These are phyloP conservation scores for Chionodraco myersi DNA, from an alignment of 2,113 vertebrate genomes.

Conservation along the genomic window DNA sequence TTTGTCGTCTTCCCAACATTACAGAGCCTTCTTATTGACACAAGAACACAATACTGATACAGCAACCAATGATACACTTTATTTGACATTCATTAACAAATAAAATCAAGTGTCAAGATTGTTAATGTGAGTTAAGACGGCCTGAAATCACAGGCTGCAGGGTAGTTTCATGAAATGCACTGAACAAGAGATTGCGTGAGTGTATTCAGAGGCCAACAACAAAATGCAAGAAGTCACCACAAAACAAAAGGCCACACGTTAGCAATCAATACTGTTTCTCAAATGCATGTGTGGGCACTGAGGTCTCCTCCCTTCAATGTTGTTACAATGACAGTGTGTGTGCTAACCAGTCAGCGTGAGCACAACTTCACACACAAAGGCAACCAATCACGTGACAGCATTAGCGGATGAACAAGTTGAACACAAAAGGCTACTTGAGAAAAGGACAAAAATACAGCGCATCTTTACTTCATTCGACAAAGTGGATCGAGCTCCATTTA, in stretches of 20 bases:
- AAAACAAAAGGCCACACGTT: slow-evolving; percentile 24
- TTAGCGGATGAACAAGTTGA: background rate
- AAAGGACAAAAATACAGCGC: slow-evolving; percentile 35
- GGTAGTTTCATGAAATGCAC: background rate
- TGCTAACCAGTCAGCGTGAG: background rate
- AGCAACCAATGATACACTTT: slow-evolving; percentile 29
- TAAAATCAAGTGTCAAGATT: slow-evolving; percentile 5
- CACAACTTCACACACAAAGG: background rate
- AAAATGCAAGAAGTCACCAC: background rate
- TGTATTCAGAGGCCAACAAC: background rate
- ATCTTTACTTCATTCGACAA: background rate
- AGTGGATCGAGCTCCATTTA: slow-evolving; percentile 12
- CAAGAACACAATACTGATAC: background rate
- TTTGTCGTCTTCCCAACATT: too few relatives aligned
- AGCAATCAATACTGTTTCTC: slow-evolving; percentile 34
- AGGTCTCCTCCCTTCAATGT: background rate
- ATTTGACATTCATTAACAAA: slow-evolving; percentile 45
- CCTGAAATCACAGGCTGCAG: background rate
- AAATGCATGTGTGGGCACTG: background rate
- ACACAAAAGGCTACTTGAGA: slow-evolving; percentile 9
- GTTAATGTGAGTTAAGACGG: slow-evolving; percentile 11
- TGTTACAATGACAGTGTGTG: too few relatives aligned
- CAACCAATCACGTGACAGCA: slow-evolving; percentile 3
- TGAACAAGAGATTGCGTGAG: background rate
- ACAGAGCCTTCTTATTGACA: background rate